Conservation (phyloP, 2,888 invertebrate genomes). For the Lingula anatina region DNA sequence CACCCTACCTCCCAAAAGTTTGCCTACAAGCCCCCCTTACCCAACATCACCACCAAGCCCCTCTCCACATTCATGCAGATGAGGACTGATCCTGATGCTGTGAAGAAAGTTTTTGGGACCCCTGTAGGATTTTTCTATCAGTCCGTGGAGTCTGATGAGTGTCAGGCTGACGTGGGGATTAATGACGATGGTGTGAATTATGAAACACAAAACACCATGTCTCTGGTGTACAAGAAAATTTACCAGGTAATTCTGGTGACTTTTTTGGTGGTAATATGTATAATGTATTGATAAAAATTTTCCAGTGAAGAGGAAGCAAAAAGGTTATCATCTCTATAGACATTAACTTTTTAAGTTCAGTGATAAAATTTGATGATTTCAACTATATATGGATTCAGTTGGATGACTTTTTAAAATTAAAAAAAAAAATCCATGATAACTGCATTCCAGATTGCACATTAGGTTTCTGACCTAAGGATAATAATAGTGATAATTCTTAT, state of each 20-base stretch:
- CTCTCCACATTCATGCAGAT: constrained; percentile 44
- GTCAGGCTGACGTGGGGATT: constrained; percentile 16
- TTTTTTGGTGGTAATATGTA: neutral
- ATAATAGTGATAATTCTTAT: neutral
- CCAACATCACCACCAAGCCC: constrained; percentile 37
- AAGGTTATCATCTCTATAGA: too few relatives aligned
- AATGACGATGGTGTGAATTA: constrained; percentile 21
- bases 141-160: constrained; percentile 40
- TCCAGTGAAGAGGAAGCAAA: too few relatives aligned
- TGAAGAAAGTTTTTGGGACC: constrained; percentile 30
- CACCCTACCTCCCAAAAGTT: too few relatives aligned
- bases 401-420: too few relatives aligned
- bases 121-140: constrained; percentile 44
- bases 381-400: too few relatives aligned
- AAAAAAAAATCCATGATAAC: too few relatives aligned
- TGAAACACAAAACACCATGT: constrained; percentile 40
- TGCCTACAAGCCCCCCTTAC: constrained; percentile 32
- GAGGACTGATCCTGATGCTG: constrained; percentile 30
- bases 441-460: too few relatives aligned
- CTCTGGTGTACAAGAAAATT: constrained; percentile 28
- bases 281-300: too few relatives aligned
- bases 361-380: too few relatives aligned
- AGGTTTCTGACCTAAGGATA: neutral
- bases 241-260: too few relatives aligned
- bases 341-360: too few relatives aligned